phyloP scores from a whole-genome alignment of 2,888 invertebrate species.

The Scaptomyza caliginosa region DNA sequence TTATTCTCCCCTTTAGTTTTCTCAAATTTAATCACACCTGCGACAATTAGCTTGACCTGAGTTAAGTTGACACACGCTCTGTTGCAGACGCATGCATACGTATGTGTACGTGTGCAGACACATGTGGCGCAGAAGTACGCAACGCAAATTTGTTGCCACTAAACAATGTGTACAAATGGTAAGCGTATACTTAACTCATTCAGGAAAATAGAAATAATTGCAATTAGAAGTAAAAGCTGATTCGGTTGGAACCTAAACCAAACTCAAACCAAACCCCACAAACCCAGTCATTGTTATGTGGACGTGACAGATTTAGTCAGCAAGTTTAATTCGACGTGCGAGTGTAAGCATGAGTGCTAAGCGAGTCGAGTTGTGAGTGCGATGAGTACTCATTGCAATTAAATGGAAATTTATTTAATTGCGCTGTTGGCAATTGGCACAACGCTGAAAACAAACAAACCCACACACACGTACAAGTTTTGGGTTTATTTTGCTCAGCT shows the following conservation, averaged over 20 bases:
- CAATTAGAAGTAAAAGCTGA: conserved; percentile 27
- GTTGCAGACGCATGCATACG: not conserved
- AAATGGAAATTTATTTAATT: conserved; percentile 60
- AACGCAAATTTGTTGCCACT: conserved; percentile 15
- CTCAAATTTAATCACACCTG: not conserved
- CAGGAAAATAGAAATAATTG: conserved; percentile 39
- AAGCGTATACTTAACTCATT: conserved; percentile 42
- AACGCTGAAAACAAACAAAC: conserved; percentile 2
- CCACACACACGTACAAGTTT: not conserved
- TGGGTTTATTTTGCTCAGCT: conserved; percentile 9
- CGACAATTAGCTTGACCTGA: too few relatives aligned
- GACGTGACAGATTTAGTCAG: conserved; percentile 65
- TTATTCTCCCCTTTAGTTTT: too few relatives aligned
- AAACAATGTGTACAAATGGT: conserved; percentile 32
- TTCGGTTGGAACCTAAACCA: not conserved
- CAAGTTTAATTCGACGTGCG: conserved; percentile 34
- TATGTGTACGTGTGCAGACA: conserved; percentile 13
- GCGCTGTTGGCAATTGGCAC: conserved; percentile 27
- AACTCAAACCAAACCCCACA: conserved; percentile 10
- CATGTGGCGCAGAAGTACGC: not conserved
- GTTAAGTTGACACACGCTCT: not conserved
- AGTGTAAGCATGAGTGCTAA: conserved; percentile 5
- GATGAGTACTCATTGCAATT: conserved; percentile 34
- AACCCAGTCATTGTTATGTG: conserved; percentile 49
- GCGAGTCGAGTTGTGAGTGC: conserved; percentile 20